Conservation (phyloP, 23 tunicate genomes). For the Corella eumyota region DNA sequence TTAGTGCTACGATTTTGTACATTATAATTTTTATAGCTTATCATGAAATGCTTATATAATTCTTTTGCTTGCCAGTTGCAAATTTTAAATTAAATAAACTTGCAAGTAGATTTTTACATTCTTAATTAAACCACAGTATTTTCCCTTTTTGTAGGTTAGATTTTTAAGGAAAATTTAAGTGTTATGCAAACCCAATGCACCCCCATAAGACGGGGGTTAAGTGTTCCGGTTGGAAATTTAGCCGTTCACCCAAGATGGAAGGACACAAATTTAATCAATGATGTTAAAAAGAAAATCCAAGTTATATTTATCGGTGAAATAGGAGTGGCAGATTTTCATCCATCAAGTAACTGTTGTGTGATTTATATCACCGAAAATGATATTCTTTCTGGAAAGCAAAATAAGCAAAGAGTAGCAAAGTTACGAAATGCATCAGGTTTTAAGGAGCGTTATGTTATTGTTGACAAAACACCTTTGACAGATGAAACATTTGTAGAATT, state of each 20-base stretch:
- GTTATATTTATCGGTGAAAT: slow-evolving; percentile 12
- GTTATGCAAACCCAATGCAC: slow-evolving; percentile 13
- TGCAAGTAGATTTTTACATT: too few species aligned
- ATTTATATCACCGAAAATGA: slow-evolving; percentile 42
- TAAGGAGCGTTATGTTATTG: slow-evolving; percentile 4
- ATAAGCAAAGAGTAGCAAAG: slow-evolving; percentile 29
- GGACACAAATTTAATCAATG: slow-evolving; percentile 6
- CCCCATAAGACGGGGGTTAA: slow-evolving; percentile 24
- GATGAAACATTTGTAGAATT: slow-evolving; percentile 6
- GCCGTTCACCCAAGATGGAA: slow-evolving; percentile 21
- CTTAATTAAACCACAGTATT: too few species aligned
- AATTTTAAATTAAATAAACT: too few species aligned
- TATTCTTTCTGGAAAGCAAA: slow-evolving; percentile 2
- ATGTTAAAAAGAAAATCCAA: slow-evolving; percentile 9
- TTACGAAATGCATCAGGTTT: slow-evolving; percentile 20
- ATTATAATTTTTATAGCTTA: too few species aligned
- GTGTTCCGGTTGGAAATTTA: slow-evolving; percentile 25
- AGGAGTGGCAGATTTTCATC: slow-evolving; percentile 39
- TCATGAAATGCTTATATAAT: too few species aligned
- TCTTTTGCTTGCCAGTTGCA: too few species aligned
- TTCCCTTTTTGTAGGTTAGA: too few species aligned
- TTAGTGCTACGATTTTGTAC: too few species aligned
- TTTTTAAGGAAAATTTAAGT: too few species aligned
- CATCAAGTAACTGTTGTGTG: slow-evolving; percentile 19
- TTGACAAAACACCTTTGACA: slow-evolving; percentile 30